Conservation (phyloP, 2,113 vertebrate species). For the Rhinolophus sinicus region DNA sequence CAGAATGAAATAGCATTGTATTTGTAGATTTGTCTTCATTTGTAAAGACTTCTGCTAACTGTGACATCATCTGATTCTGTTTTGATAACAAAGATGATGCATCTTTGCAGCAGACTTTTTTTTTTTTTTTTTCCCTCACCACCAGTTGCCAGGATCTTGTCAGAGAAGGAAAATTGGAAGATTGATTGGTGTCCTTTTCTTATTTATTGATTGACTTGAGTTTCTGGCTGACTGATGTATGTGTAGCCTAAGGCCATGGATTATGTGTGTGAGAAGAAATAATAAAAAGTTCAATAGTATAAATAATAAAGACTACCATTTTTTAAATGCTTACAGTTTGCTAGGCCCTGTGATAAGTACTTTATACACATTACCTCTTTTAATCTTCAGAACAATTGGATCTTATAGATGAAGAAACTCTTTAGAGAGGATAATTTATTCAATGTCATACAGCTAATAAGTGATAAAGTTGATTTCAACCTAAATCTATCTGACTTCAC, state of each 20-base stretch:
- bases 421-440: conserved; percentile 36
- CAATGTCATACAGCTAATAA: not conserved
- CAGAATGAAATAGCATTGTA: not conserved
- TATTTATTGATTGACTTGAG: conserved; percentile 66
- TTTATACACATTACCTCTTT: not conserved
- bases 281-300: conserved; percentile 49
- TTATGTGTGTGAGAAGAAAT: conserved; percentile 52
- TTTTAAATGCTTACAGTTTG: conserved; percentile 29
- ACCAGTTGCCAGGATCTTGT: conserved; percentile 11
- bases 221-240: conserved; percentile 45
- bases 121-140: not conserved
- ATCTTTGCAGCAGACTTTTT: conserved; percentile 4
- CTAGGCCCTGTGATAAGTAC: not conserved
- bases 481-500: conserved; percentile 35
- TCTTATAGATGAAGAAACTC: conserved; percentile 24
- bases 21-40: not conserved
- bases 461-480: conserved; percentile 16
- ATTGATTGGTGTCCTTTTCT: conserved; percentile 66
- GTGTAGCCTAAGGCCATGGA: not conserved
- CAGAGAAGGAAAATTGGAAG: conserved; percentile 42
- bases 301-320: conserved; percentile 32
- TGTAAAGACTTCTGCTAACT: conserved; percentile 43
- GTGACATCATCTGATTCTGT: not conserved
- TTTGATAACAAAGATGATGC: not conserved
- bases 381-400: not conserved